These are phyloP conservation scores for Neosalanx taihuensis DNA, from an alignment of 2,797 vertebrate species.

Conservation along the genomic window DNA sequence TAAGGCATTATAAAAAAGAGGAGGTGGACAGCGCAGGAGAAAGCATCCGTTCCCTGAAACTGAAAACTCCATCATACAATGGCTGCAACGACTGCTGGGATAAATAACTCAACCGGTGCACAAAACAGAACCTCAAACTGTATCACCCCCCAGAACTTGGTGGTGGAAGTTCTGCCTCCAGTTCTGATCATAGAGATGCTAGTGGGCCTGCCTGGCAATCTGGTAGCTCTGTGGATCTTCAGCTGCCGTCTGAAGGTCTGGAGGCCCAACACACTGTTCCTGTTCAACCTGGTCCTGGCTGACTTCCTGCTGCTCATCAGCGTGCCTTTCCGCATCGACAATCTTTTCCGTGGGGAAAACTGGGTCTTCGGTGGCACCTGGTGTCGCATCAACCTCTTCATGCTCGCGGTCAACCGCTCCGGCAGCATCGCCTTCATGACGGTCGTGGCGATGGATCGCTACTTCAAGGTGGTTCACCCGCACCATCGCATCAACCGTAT, in stretches of 20 bases:
- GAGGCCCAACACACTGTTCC: conserved; percentile 62
- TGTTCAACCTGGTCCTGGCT: conserved; percentile 70
- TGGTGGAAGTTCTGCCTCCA: conserved; percentile 42
- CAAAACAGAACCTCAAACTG: conserved; percentile 17
- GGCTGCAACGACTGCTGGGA: not conserved
- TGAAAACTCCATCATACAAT: not conserved
- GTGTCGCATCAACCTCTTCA: conserved; percentile 68
- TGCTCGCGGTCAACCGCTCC: conserved; percentile 69
- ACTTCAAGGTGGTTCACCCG: conserved; percentile 73
- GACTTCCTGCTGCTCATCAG: conserved; percentile 72
- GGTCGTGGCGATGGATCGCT: conserved; percentile 67
- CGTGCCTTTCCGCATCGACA: conserved; percentile 68
- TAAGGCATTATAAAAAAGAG: not conserved
- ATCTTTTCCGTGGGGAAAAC: conserved; percentile 38
- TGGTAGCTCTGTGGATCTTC: conserved; percentile 71
- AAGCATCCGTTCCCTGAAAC: not conserved
- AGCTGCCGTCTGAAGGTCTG: conserved; percentile 64
- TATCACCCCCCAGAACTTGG: fast-evolving
- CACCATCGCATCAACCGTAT: conserved; percentile 58
- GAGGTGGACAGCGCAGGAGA: not conserved
- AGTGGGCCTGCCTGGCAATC: conserved; percentile 63
- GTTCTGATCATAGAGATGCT: conserved; percentile 69
- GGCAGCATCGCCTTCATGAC: conserved; percentile 73
- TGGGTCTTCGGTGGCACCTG: conserved; percentile 57
- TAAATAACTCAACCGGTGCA: not conserved